Percentiles rank a stretch among this genome's conserved stretches.
phyloP scores from a whole-genome alignment of 2,113 vertebrate genomes.

The Gymnogyps californianus region DNA sequence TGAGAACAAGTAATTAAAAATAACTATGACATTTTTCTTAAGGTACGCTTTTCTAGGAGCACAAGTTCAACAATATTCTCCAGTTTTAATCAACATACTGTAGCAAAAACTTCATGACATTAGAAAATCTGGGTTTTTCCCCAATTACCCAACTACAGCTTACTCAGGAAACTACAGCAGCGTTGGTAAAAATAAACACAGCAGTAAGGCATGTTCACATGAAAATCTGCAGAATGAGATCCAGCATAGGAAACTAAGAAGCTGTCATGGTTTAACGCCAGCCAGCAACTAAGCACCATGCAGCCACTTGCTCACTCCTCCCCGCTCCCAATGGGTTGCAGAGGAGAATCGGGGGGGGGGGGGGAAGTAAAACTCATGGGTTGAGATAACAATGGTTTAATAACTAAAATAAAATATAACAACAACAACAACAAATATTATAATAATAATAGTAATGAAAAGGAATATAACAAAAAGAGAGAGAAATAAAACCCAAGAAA shows the following conservation, averaged over 20 bases:
- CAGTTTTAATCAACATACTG: neutral
- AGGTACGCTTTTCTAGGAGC: neutral
- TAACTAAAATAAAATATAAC: no score
- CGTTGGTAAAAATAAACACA: neutral
- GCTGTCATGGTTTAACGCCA: no score
- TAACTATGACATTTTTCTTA: neutral
- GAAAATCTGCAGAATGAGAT: neutral
- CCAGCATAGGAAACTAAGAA: neutral
- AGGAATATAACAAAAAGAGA: no score
- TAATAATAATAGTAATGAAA: no score
- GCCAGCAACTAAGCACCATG: no score
- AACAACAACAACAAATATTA: no score
- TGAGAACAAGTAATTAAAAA: neutral
- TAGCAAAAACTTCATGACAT: neutral
- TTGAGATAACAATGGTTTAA: no score
- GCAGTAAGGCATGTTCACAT: neutral
- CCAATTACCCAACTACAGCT: neutral
- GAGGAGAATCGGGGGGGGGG: no score
- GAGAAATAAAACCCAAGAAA: no score
- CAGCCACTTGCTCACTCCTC: no score
- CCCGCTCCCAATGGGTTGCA: no score
- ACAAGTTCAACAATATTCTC: neutral
- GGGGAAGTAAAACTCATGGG: no score
- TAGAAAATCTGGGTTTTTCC: neutral
- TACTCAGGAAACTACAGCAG: neutral